Evolutionary conservation across 2,797 vertebrate genomes (phyloP), one percentile per base, ranked within the genome.

Genomic region (Macropus fuliginosus): DNA sequence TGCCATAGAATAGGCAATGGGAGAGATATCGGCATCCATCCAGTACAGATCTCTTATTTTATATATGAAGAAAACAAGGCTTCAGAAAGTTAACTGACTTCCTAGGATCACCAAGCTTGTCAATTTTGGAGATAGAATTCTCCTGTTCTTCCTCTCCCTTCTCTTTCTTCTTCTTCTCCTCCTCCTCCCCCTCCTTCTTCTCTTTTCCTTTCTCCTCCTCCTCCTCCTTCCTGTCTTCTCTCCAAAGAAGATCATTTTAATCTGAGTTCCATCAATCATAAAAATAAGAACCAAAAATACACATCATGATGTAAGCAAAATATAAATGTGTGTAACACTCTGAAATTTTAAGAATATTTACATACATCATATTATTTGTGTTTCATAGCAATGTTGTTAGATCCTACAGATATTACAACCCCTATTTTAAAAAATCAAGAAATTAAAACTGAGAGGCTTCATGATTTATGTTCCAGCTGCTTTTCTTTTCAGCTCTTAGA

Each of bases 381-480:
- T 0, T 74, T 40, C n/a, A 40, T 4, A 24, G 8, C 18, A 81
- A 81, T 81, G 1, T 18, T 81, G 16, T 40, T 46, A 81, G n/a
- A n/a, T 40, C 18, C 66, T 4, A 46, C 2, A 81, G 18, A 24
- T 81, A 62, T 5, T 62, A 81, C 9, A 40, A 81, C 1, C 6
- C n/a, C 6, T 8, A 3, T 24, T 46, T 46, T 24, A 24, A 6
- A 52, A 46, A 24, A 40, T 81, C 18, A 81, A 81, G 66, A 40
- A 40, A 40, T 1, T 46, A 40, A 81, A 46, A 3, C 6, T 46
- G n/a, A 46, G 18, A 40, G n/a, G 54, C 4, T 74, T 92, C 6
- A 21, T 57, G 59, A 57, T 62, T 95, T 94, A 95, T 74, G 62
- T 12, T 62, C 34, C 56, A 91, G 74, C 9, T 95, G 94, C 55